phyloP scores from a whole-genome alignment of 2,888 invertebrate species.

The Charanyca ferruginea region DNA sequence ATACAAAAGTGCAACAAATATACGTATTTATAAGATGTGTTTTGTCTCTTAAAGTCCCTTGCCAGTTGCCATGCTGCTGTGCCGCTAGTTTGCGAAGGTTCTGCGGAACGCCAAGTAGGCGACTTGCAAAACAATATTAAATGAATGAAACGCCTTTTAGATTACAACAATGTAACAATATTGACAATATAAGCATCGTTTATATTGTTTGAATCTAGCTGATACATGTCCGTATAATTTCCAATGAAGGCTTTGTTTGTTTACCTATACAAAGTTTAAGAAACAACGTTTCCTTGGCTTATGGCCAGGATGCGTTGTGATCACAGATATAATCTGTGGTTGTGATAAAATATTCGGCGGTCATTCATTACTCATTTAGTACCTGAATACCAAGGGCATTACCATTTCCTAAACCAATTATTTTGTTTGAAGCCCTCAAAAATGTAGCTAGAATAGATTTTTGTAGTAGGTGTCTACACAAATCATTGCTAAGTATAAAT shows the following conservation, averaged over 20 bases:
- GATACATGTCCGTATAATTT: slow-evolving; percentile 3
- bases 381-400: slow-evolving; percentile 29
- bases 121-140: slow-evolving; percentile 5
- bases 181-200: neutral
- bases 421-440: slow-evolving; percentile 3
- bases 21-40: too few relatives aligned
- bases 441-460: neutral
- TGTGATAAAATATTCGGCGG: too few relatives aligned
- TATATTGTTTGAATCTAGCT: neutral
- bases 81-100: too few relatives aligned
- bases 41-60: too few relatives aligned
- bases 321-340: too few relatives aligned
- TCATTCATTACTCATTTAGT: slow-evolving; percentile 8
- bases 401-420: slow-evolving; percentile 26
- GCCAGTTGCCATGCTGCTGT: too few relatives aligned
- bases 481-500: slow-evolving; percentile 30
- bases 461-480: neutral
- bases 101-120: too few relatives aligned
- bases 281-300: slow-evolving; percentile 23
- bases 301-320: slow-evolving; percentile 30
- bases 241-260: slow-evolving; percentile 1
- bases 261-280: neutral
- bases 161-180: too few relatives aligned
- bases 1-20: too few relatives aligned
- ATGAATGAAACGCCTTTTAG: slow-evolving; percentile 20